These are phyloP conservation scores for Catalaphyllia jardinei DNA, from an alignment of 64 coral and sea anemone species.

Conservation along the genomic window DNA sequence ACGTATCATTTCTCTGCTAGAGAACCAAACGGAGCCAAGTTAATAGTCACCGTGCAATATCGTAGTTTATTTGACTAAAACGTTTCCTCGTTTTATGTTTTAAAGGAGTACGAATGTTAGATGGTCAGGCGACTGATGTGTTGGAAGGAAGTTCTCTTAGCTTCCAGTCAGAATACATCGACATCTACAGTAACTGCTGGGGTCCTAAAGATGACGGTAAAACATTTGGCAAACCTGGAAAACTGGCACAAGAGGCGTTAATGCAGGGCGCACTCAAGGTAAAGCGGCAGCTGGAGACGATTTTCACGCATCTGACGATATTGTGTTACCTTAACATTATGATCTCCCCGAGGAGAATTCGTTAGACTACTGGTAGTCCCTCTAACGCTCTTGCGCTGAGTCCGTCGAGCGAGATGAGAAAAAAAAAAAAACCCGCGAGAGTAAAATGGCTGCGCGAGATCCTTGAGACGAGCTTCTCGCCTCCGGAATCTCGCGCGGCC, in stretches of 20 bases:
- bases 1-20: too few species aligned
- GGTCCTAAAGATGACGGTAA: constrained; percentile 99
- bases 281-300: not conserved
- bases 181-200: constrained; percentile 98
- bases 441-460: too few species aligned
- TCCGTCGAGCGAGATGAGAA: too few species aligned
- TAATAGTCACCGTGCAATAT: not conserved
- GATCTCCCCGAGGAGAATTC: too few species aligned
- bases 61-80: not conserved
- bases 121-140: constrained; percentile 94
- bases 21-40: not conserved
- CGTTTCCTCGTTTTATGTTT: not conserved
- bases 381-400: too few species aligned
- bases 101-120: constrained; percentile 88
- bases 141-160: constrained; percentile 93
- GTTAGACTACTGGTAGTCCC: too few species aligned
- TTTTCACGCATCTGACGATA: not conserved
- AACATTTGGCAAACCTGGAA: constrained; percentile 97
- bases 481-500: too few species aligned
- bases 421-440: too few species aligned
- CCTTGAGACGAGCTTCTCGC: too few species aligned
- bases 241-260: constrained; percentile 91
- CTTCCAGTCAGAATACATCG: constrained; percentile 95
- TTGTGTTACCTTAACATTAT: too few species aligned
- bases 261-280: constrained; percentile 93